phyloP scores from a whole-genome alignment of 2,797 vertebrate genomes.

The Choloepus didactylus region DNA sequence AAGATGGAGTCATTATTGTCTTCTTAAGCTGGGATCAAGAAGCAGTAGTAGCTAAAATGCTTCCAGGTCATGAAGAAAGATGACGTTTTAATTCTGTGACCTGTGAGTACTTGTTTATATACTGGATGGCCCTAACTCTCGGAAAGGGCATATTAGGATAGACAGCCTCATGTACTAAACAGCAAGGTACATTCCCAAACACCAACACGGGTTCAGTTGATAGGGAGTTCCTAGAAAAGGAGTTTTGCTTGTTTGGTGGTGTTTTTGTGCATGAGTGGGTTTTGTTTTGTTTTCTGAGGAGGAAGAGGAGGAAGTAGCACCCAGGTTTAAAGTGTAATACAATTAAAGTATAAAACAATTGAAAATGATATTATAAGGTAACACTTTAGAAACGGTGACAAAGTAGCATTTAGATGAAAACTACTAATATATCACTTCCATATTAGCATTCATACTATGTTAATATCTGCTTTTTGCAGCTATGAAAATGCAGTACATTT shows the following conservation, averaged over 20 bases:
- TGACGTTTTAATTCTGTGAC: constrained; percentile 14
- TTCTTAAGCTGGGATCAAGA: background rate
- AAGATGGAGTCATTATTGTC: background rate
- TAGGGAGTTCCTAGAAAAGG: background rate
- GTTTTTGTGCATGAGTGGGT: too few species aligned
- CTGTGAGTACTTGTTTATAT: background rate
- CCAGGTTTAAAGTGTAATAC: constrained; percentile 46
- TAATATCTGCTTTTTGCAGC: constrained; percentile 43
- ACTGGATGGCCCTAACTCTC: background rate
- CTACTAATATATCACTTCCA: constrained; percentile 19
- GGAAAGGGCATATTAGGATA: background rate
- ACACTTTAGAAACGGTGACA: constrained; percentile 1
- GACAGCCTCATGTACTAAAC: background rate
- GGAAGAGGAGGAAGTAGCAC: background rate
- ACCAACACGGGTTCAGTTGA: background rate
- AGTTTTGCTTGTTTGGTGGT: background rate
- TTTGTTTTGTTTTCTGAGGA: too few species aligned
- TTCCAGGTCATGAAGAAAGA: background rate
- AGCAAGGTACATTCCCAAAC: background rate
- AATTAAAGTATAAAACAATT: constrained; percentile 1
- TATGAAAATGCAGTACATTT: constrained; percentile 2
- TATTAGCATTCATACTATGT: constrained; percentile 31
- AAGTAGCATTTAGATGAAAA: constrained; percentile 65
- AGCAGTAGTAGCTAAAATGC: background rate
- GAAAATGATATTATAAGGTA: constrained; percentile 25